A percentile compares a stretch with the other conserved stretches of the same genome.
Evolutionary conservation across 2,113 vertebrate genomes (phyloP).

Genomic region (Sinosuthora webbiana): DNA sequence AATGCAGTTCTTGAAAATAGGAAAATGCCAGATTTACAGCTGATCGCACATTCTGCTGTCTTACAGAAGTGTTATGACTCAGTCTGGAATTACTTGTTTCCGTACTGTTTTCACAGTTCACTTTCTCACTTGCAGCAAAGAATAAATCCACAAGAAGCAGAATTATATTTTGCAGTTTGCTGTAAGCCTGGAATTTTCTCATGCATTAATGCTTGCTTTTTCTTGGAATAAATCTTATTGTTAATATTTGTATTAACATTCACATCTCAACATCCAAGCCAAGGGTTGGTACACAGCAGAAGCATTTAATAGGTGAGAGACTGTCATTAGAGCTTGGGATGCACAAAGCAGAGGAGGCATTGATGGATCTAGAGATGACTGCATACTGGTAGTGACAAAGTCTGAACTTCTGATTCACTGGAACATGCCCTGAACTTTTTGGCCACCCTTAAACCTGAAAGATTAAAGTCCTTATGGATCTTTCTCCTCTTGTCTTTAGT

Average conservation of each 20-base stretch:
- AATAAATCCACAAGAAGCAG: neutral
- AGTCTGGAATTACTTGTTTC: neutral
- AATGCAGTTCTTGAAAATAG: neutral
- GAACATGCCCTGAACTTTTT: neutral
- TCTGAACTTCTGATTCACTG: neutral
- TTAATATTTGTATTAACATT: neutral
- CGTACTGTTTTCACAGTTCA: neutral
- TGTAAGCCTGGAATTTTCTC: neutral
- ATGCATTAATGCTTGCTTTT: neutral
- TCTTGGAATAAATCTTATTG: neutral
- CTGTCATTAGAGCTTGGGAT: neutral
- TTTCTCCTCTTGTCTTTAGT: neutral
- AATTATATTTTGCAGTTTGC: neutral
- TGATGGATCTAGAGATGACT: neutral
- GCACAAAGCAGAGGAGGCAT: neutral
- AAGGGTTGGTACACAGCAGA: neutral
- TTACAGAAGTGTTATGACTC: neutral
- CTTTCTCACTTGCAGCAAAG: conserved; percentile 7
- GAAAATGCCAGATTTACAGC: neutral
- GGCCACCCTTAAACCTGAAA: neutral
- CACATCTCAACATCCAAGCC: neutral
- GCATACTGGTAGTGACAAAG: neutral
- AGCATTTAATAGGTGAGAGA: neutral
- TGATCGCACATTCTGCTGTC: neutral
- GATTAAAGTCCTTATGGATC: neutral